Percentiles rank a stretch among this genome's conserved stretches.
These are phyloP conservation scores for Rhincodon typus DNA, from an alignment of 2,797 vertebrate genomes.

Conservation along the genomic window DNA sequence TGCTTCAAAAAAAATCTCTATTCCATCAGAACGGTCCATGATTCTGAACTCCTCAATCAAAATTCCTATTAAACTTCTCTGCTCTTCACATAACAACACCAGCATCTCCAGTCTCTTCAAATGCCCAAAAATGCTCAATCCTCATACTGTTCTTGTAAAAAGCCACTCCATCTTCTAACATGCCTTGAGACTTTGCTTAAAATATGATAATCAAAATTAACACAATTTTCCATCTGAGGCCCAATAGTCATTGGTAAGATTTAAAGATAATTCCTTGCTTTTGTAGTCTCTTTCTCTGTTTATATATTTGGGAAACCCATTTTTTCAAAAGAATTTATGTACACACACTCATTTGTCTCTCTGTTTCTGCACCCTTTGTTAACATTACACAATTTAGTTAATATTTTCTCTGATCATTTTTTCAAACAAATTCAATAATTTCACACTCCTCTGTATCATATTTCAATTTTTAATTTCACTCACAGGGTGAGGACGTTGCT, in stretches of 20 bases:
- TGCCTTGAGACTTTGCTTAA: background rate
- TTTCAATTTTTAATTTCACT: background rate
- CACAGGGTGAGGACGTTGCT: too few species aligned
- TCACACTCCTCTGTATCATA: background rate
- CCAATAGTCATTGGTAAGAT: background rate
- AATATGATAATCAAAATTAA: background rate
- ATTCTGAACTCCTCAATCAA: background rate
- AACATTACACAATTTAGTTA: background rate
- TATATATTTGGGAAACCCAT: background rate
- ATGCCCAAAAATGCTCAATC: background rate
- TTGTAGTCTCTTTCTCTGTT: background rate
- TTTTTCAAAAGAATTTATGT: background rate
- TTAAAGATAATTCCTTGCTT: background rate
- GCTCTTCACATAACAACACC: background rate
- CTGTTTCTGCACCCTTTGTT: background rate
- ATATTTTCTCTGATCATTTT: background rate
- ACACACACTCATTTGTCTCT: background rate
- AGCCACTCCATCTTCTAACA: background rate
- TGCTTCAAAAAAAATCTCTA: background rate
- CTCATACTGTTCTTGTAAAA: background rate
- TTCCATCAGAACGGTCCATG: background rate
- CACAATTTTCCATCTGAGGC: background rate
- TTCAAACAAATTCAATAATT: background rate
- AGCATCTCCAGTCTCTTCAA: background rate
- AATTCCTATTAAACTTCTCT: background rate